These are phyloP conservation scores for Dendropsophus ebraccatus DNA, from an alignment of 2,113 vertebrate genomes.

Conservation along the genomic window DNA sequence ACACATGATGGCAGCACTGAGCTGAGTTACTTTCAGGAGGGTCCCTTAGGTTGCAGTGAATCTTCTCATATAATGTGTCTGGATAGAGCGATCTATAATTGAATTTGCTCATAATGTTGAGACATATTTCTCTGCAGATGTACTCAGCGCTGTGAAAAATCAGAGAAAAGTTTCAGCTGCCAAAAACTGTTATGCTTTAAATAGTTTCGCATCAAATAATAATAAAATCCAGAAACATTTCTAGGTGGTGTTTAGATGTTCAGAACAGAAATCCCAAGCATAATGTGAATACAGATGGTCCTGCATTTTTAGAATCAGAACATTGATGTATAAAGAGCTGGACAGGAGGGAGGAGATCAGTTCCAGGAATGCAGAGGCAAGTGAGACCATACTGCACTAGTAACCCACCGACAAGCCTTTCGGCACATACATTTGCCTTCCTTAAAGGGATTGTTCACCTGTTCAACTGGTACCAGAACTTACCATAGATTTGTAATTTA, in stretches of 20 bases:
- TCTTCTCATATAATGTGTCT: slow-evolving; percentile 13
- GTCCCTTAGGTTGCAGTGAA: slow-evolving; percentile 2
- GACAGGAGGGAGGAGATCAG: too few species aligned
- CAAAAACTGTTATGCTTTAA: slow-evolving; percentile 13
- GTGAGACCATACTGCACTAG: too few species aligned
- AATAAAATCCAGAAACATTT: slow-evolving; percentile 18
- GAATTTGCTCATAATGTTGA: neutral
- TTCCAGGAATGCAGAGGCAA: too few species aligned
- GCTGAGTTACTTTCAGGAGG: neutral
- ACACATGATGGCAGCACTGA: slow-evolving; percentile 56
- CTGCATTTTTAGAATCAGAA: neutral
- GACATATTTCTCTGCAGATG: slow-evolving; percentile 29
- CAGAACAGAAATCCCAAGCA: neutral
- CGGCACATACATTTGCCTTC: too few species aligned
- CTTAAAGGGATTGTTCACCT: too few species aligned
- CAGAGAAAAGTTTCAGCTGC: slow-evolving; percentile 6
- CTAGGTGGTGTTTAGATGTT: slow-evolving; percentile 6
- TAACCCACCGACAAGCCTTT: too few species aligned
- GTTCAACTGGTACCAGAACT: too few species aligned
- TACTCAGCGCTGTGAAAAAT: slow-evolving; percentile 18
- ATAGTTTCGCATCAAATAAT: slow-evolving; percentile 37
- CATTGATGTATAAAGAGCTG: neutral
- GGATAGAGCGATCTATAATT: slow-evolving; percentile 14
- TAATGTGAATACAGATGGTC: neutral
- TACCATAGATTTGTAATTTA: too few species aligned